Evolutionary conservation across 2,888 invertebrate genomes (phyloP), one percentile per base, ranked within the genome.

Genomic region (Nomada ferruginata): DNA sequence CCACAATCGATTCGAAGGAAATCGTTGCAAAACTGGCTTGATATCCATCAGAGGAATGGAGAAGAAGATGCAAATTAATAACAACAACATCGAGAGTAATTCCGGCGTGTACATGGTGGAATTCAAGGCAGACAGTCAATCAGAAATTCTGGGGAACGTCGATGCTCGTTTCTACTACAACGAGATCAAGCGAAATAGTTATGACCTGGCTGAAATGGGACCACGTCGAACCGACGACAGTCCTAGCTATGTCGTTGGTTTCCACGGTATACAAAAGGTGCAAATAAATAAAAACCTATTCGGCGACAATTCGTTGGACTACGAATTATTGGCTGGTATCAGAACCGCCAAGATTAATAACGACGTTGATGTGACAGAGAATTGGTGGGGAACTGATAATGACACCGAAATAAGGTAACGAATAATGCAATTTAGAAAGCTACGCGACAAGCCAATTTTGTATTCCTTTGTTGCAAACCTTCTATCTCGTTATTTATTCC

Each of bases 191-290:
- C 94, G 95, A 76, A 98, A 98, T 91, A 95, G 94, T 79, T 95
- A 95, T 76, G 92, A 94, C 29, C 11, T 92, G 84, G 83, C 84
- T 57, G 90, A 89, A 64, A 92, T 94, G 86, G 94, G 91, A 3
- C 90, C 91, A 15, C 94, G 94, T 79, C 82, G 93, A 26, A 90
- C 92, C 63, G 91, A 93, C 70, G 91, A 92, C 10, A 89, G 91
- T 65, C 96, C 97, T 2, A 97, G 97, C 2, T 98, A 97, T 90
- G 98, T 98, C 0, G 95, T 99, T 36, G 97, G 98, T 1, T 97
- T 99, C 85, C 97, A 97, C 92, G 99, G 99, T 1, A 97, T 99
- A 74, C 99, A 99, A 93, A 98, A 98, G 94, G 97, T 99, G 0
- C 96, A 96, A 90, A 96, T 99, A 0, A 97, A 97, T 87, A 95